Base-by-base conservation (phyloP, 2,888 invertebrate genomes). In the Ophion costatus region DNA sequence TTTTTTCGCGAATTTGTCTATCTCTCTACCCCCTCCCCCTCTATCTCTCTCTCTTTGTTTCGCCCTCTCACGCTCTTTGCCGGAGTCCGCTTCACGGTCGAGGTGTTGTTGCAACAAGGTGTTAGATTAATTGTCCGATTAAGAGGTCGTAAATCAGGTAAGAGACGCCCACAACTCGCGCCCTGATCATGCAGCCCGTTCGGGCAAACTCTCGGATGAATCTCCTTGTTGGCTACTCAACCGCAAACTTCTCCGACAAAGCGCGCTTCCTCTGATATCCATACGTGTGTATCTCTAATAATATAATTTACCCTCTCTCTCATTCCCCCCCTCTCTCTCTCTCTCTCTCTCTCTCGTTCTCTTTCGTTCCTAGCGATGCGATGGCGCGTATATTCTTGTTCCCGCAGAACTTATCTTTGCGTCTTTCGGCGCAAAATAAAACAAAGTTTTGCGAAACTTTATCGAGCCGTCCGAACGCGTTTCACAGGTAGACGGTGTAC, bases 101-200 rank as follows among this genome's bases (percentile, higher is more conserved):
- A 93, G 92, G 91, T 92, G 92, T 93, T 93, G 92, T 93, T 93
- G 91, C 92, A 93, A 93, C 93, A 93, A 93, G 93, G 93, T 93
- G 93, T 93, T 93, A 93, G 93, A 93, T 93, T 93, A 93, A 93
- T 93, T 93, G 93, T 93, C 89, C 91, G 93, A 93, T 93, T 93
- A 93, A 92, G 93, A 91, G 90, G 90, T 92, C 93, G 92, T 93
- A 93, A 93, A 93, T 93, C 92, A 92, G 89, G 88, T 86, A 86
- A 89, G 86, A 85, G 88, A 90, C 91, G 91, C 90, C 90, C 89
- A 90, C 90, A 84, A 88, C 82, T 88, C 86, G 87, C 87, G 86
- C 86, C 86, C 83, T 77, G 82, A 81, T 84, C 82, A 77, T 73
- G 81, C 70, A 71, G 69, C 45, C 56, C 64, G 56, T 75, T 22